Percentiles rank a stretch among this genome's conserved stretches.
phyloP scores from a whole-genome alignment of 2,113 vertebrate genomes.

The Rhadina sibilatrix region DNA sequence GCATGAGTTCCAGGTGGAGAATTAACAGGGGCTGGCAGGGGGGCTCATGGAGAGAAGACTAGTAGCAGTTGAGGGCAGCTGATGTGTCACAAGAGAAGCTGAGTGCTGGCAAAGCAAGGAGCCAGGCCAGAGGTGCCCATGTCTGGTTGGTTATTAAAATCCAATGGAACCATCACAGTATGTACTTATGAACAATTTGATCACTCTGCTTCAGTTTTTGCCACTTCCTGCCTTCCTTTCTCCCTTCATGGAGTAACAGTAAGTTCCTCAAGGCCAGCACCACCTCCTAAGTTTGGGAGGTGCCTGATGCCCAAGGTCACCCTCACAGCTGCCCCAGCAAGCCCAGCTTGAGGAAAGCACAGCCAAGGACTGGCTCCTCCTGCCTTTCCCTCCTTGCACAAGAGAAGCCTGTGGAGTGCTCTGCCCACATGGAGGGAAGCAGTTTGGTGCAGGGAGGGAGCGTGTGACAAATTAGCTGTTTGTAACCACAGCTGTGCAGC shows the following conservation, averaged over 20 bases:
- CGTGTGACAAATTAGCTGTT: background rate
- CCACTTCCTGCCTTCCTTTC: background rate
- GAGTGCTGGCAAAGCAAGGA: background rate
- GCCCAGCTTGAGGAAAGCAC: background rate
- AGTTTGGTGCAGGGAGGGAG: background rate
- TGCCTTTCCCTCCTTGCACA: background rate
- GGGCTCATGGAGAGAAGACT: background rate
- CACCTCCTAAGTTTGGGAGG: background rate
- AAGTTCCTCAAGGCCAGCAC: background rate
- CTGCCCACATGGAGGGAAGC: background rate
- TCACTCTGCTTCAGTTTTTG: background rate
- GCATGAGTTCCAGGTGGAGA: background rate
- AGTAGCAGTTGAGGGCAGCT: background rate
- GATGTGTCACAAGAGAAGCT: background rate
- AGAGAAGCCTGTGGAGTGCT: background rate
- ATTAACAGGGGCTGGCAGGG: background rate
- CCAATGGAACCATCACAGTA: background rate
- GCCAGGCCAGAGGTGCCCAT: background rate
- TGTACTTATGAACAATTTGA: background rate
- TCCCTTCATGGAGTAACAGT: background rate
- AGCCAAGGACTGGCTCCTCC: background rate
- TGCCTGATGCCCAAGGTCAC: background rate
- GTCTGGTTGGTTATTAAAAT: background rate
- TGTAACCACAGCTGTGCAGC: background rate
- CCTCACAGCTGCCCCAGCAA: fast-evolving